Conservation (phyloP, 30 jellyfish, hydroid and myxozoan species). For the Rhopilema esculentum region DNA sequence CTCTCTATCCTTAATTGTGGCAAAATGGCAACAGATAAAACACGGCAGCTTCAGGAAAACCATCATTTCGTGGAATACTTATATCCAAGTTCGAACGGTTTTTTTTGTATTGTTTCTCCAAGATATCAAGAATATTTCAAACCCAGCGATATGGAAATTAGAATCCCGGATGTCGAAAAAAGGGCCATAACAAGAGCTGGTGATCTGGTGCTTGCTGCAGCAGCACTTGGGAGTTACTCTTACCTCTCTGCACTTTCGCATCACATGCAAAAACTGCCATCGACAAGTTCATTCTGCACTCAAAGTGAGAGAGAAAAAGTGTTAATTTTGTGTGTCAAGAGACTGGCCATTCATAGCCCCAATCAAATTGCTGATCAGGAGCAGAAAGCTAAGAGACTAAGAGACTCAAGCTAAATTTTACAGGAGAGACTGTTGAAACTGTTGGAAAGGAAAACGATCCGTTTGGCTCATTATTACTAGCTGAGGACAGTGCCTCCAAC, state of each 20-base stretch:
- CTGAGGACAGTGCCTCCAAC: neutral
- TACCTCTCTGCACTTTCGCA: neutral
- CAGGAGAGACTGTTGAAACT: neutral
- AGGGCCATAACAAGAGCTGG: constrained; percentile 20
- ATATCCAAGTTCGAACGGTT: too few relatives aligned
- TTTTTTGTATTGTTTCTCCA: too few relatives aligned
- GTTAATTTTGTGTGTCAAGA: neutral
- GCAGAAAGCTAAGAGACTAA: neutral
- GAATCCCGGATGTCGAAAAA: constrained; percentile 29
- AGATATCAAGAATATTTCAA: too few relatives aligned
- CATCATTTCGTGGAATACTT: too few relatives aligned
- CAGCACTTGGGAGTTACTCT: constrained; percentile 15
- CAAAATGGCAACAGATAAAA: too few relatives aligned
- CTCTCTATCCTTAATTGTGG: too few relatives aligned
- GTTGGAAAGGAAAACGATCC: neutral
- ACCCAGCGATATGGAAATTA: too few relatives aligned
- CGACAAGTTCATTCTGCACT: constrained; percentile 19
- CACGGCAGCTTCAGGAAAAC: too few relatives aligned
- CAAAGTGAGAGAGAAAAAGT: constrained; percentile 6
- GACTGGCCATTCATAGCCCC: constrained; percentile 13
- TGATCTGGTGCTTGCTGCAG: constrained; percentile 24
- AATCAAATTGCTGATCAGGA: constrained; percentile 12
- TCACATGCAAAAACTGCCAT: constrained; percentile 8
- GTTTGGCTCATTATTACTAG: neutral
- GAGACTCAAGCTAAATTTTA: constrained; percentile 1